A percentile compares a stretch with the other conserved stretches of the same genome.
Evolutionary conservation across 2,888 invertebrate species (phyloP).

Genomic region (Ceriagrion tenellum): DNA sequence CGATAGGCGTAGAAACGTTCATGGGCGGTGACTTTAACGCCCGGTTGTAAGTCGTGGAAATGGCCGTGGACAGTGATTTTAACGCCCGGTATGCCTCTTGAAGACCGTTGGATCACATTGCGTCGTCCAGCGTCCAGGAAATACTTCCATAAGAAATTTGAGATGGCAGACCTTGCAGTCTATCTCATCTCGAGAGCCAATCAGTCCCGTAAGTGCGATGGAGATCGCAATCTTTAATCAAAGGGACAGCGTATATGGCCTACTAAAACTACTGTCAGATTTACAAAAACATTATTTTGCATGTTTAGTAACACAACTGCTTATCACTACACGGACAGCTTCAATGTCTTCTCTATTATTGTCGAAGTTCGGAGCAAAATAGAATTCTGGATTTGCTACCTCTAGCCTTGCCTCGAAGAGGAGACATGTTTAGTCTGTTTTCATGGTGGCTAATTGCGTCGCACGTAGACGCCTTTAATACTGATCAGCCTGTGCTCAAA

Average conservation of each 20-base stretch:
- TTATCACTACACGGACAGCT: background rate
- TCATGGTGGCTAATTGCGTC: background rate
- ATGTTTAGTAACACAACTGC: background rate
- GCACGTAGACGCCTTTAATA: background rate
- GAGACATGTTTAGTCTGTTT: no score
- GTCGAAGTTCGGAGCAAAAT: no score
- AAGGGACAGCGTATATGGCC: background rate
- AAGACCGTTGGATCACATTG: background rate
- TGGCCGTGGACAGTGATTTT: no score
- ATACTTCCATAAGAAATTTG: background rate
- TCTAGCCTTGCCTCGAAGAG: no score
- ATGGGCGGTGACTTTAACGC: background rate
- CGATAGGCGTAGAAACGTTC: background rate
- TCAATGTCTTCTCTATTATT: no score
- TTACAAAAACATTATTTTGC: background rate
- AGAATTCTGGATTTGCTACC: no score
- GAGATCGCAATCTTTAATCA: background rate
- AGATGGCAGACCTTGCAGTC: background rate
- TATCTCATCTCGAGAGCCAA: background rate
- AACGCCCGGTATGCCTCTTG: background rate
- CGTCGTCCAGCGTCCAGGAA: background rate
- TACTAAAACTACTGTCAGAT: background rate
- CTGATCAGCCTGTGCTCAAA: background rate
- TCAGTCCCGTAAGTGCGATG: background rate
- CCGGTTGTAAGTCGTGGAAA: no score